A percentile compares a stretch with the other conserved stretches of the same genome.
Conservation (phyloP, 1,140 invertebrate species). For the Meloidogyne hapla region DNA sequence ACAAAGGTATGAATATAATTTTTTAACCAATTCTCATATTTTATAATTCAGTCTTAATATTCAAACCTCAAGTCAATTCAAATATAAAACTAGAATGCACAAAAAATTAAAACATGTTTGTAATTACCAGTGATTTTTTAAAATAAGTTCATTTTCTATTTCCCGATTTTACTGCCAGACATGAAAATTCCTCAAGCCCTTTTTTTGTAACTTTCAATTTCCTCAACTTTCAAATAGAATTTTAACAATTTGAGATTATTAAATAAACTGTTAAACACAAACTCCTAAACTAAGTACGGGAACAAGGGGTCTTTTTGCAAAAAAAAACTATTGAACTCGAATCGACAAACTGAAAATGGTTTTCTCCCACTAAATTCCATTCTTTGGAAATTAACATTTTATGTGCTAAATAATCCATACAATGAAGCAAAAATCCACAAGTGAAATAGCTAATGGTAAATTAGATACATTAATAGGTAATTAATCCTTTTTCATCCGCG, state of each 20-base stretch:
- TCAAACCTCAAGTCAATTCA: background rate
- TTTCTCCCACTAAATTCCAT: too few species aligned
- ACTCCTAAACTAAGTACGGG: too few species aligned
- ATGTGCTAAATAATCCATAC: too few species aligned
- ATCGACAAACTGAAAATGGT: too few species aligned
- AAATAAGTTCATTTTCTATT: background rate
- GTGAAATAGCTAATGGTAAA: background rate
- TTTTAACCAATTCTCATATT: background rate
- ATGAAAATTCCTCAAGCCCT: background rate
- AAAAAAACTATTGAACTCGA: too few species aligned
- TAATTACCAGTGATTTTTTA: conserved; percentile 1
- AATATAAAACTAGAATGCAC: background rate
- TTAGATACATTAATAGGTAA: background rate
- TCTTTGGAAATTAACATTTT: too few species aligned
- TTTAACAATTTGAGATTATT: background rate
- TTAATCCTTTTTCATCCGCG: conserved; percentile 63
- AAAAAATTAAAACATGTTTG: background rate
- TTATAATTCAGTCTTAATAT: background rate
- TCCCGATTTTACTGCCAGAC: background rate
- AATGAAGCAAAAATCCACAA: background rate
- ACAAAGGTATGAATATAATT: background rate
- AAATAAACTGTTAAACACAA: too few species aligned
- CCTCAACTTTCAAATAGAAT: background rate
- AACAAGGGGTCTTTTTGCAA: too few species aligned
- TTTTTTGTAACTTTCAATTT: background rate